A percentile compares a stretch with the other conserved stretches of the same genome.
These are phyloP conservation scores for Dendrolimus kikuchii DNA, from an alignment of 1,140 invertebrate species.

Conservation along the genomic window DNA sequence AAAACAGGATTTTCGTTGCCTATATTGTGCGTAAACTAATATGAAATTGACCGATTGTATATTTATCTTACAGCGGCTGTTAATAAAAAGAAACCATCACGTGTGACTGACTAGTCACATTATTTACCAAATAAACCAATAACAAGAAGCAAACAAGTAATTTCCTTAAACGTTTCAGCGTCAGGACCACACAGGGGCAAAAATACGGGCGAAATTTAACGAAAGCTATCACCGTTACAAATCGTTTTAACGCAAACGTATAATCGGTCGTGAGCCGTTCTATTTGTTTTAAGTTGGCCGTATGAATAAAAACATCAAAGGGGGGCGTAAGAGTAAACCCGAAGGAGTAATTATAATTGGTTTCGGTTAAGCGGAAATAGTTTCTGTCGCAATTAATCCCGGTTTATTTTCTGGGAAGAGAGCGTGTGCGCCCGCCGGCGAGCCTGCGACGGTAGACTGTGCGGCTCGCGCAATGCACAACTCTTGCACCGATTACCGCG, in stretches of 20 bases:
- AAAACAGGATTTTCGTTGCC: too few species aligned
- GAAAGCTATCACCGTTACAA: conserved; percentile 60
- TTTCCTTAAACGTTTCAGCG: conserved; percentile 18
- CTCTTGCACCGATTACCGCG: not conserved
- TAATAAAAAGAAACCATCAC: conserved; percentile 15
- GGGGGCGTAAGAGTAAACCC: conserved; percentile 49
- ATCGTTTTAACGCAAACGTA: conserved; percentile 63
- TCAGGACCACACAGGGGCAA: conserved; percentile 53
- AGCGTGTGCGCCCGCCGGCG: conserved; percentile 11
- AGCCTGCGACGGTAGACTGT: conserved; percentile 23
- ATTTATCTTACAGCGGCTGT: too few species aligned
- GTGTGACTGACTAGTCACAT: conserved; percentile 33
- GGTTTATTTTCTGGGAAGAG: conserved; percentile 44
- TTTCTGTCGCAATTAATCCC: conserved; percentile 61
- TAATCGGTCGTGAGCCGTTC: conserved; percentile 57
- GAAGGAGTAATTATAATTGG: conserved; percentile 68
- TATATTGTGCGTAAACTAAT: too few species aligned
- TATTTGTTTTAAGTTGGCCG: conserved; percentile 68
- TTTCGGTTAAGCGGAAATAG: conserved; percentile 66
- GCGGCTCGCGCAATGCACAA: conserved; percentile 12
- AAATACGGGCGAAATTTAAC: conserved; percentile 39
- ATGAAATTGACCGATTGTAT: too few species aligned
- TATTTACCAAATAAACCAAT: conserved; percentile 25
- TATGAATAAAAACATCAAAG: conserved; percentile 69
- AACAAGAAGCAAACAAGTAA: conserved; percentile 33